Conservation (phyloP, 2,888 invertebrate genomes). For the Tromatobia lineatoria region DNA sequence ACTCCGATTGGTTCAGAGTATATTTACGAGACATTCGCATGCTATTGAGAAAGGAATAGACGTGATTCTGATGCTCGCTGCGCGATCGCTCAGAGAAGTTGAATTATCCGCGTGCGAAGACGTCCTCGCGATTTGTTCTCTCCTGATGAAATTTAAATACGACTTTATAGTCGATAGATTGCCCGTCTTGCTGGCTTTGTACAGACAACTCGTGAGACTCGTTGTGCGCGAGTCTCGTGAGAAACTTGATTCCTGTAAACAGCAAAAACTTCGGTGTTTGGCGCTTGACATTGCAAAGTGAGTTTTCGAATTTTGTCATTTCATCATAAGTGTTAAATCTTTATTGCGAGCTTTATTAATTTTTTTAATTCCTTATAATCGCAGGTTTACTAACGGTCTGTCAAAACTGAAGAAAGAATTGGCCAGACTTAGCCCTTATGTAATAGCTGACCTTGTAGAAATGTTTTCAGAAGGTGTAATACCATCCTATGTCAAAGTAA, state of each 20-base stretch:
- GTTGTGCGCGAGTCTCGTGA: slow-evolving; percentile 74
- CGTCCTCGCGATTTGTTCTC: slow-evolving; percentile 74
- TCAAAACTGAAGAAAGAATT: slow-evolving; percentile 80
- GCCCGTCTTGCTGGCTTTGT: slow-evolving; percentile 76
- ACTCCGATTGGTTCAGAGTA: slow-evolving; percentile 71
- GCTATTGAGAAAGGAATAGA: slow-evolving; percentile 75
- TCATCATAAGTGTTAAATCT: neutral
- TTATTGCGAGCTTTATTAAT: neutral
- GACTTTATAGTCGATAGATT: slow-evolving; percentile 77
- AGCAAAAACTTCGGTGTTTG: slow-evolving; percentile 73
- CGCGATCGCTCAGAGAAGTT: slow-evolving; percentile 73
- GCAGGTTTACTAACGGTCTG: slow-evolving; percentile 71
- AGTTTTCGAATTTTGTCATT: slow-evolving; percentile 60
- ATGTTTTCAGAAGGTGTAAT: slow-evolving; percentile 74
- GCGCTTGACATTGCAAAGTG: slow-evolving; percentile 81
- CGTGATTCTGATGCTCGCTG: slow-evolving; percentile 72
- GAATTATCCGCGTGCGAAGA: slow-evolving; percentile 73
- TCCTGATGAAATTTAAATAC: slow-evolving; percentile 75
- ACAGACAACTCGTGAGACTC: slow-evolving; percentile 72
- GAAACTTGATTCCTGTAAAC: slow-evolving; percentile 66
- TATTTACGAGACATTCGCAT: slow-evolving; percentile 73
- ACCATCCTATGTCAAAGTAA: slow-evolving; percentile 79
- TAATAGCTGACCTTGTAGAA: slow-evolving; percentile 80
- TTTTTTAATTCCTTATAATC: slow-evolving; percentile 1
- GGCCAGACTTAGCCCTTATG: slow-evolving; percentile 77